phyloP scores from a whole-genome alignment of 2,113 vertebrate species.

The Aegithalos caudatus region DNA sequence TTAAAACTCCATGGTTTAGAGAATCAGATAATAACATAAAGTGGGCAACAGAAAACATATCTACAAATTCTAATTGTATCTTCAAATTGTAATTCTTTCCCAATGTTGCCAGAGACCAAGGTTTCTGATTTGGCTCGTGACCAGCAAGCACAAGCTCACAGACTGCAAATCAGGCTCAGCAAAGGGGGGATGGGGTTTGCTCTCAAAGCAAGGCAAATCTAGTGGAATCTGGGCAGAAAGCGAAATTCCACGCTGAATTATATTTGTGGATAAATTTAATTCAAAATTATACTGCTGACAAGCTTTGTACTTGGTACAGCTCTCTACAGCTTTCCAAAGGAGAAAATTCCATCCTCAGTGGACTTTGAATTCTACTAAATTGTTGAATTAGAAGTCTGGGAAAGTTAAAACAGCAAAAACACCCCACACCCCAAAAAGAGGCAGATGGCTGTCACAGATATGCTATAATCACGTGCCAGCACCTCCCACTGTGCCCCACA shows the following conservation, averaged over 20 bases:
- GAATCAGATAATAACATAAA: neutral
- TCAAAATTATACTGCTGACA: neutral
- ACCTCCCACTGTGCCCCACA: constrained; percentile 21
- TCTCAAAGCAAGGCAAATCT: neutral
- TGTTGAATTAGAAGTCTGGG: neutral
- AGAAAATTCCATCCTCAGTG: accelerated
- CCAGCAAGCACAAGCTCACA: neutral
- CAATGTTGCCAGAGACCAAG: neutral
- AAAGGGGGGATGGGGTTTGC: neutral
- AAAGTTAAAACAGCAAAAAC: neutral
- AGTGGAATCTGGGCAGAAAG: neutral
- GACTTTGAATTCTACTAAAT: neutral
- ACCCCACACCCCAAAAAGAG: neutral
- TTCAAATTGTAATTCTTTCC: too few relatives aligned
- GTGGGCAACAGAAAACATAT: neutral
- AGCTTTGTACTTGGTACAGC: neutral
- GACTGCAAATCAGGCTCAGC: neutral
- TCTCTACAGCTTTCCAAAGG: neutral
- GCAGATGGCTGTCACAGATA: constrained; percentile 12
- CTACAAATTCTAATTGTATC: neutral
- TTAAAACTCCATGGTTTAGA: neutral
- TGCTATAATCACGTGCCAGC: accelerated
- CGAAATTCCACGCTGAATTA: neutral
- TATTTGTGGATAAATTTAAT: neutral
- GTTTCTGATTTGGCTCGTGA: neutral